phyloP scores from a whole-genome alignment of 2,113 vertebrate genomes.

The Rhinoderma darwinii region DNA sequence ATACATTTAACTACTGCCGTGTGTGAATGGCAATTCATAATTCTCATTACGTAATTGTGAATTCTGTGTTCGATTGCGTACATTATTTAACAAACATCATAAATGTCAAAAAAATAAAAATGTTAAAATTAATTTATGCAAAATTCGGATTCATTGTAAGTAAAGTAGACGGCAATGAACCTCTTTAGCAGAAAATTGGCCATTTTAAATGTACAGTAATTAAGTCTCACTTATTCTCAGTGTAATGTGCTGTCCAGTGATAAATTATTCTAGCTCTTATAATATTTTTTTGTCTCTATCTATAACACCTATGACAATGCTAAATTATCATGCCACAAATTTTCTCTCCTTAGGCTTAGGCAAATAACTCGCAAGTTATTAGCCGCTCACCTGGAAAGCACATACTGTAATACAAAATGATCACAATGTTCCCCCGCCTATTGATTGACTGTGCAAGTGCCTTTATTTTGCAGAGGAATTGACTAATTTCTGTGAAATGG shows the following conservation, averaged over 20 bases:
- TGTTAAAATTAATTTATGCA: not conserved
- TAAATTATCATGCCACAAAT: slow-evolving; percentile 63
- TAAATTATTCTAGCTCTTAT: slow-evolving; percentile 13
- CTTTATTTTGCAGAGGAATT: slow-evolving; percentile 45
- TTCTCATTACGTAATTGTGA: too few relatives aligned
- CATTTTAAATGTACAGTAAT: slow-evolving; percentile 15
- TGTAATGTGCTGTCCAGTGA: slow-evolving; percentile 24
- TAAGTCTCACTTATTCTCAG: slow-evolving; percentile 16
- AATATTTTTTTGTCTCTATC: slow-evolving; percentile 55
- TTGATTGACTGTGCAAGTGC: slow-evolving; percentile 61
- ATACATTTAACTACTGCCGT: too few relatives aligned
- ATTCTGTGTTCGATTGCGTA: not conserved
- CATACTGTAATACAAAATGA: slow-evolving; percentile 69
- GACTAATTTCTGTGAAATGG: slow-evolving; percentile 56
- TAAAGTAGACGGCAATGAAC: not conserved
- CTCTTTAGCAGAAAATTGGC: not conserved
- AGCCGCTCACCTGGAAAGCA: slow-evolving; percentile 72
- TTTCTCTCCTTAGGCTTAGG: slow-evolving; percentile 66
- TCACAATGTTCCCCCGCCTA: slow-evolving; percentile 52
- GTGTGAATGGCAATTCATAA: too few relatives aligned
- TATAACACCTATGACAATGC: slow-evolving; percentile 59
- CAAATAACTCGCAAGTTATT: slow-evolving; percentile 67
- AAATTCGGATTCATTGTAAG: not conserved
- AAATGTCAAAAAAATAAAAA: not conserved
- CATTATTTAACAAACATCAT: not conserved